phyloP scores from a whole-genome alignment of 2,113 vertebrate genomes.

The Trinectes maculatus region DNA sequence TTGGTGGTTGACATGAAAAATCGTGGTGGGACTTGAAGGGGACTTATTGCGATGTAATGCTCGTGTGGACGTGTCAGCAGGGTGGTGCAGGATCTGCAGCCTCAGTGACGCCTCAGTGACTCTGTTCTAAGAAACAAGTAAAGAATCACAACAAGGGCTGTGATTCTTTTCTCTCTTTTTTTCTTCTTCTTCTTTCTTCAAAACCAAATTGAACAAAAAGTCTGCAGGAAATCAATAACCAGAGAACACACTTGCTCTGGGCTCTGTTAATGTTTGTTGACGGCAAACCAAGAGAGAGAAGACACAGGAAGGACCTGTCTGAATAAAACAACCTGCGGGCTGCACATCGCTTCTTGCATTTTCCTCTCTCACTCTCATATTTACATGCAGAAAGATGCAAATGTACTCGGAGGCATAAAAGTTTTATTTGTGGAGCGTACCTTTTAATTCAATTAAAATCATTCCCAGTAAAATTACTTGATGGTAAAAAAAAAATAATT shows the following conservation, averaged over 20 bases:
- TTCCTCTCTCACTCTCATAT: background rate
- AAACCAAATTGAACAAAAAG: constrained; percentile 37
- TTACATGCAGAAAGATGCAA: constrained; percentile 4
- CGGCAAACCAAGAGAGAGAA: constrained; percentile 7
- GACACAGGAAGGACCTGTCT: constrained; percentile 12
- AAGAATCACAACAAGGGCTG: constrained; percentile 30
- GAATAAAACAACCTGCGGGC: constrained; percentile 11
- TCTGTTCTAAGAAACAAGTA: constrained; percentile 24
- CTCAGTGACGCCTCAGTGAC: constrained; percentile 47
- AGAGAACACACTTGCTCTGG: constrained; percentile 32
- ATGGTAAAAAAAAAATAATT: background rate
- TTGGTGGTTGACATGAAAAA: background rate
- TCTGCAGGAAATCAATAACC: constrained; percentile 47
- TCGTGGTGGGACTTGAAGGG: background rate
- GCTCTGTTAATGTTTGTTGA: constrained; percentile 25
- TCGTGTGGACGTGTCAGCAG: background rate
- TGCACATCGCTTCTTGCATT: background rate
- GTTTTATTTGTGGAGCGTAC: background rate
- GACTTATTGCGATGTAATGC: constrained; percentile 1
- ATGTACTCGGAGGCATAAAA: background rate
- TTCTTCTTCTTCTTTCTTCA: background rate
- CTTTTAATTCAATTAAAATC: background rate
- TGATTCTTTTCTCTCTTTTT: too few relatives aligned
- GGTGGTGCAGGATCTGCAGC: constrained; percentile 5
- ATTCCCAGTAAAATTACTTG: background rate